Base-by-base conservation (phyloP, 2,797 vertebrate genomes). In the Podargus strigoides region DNA sequence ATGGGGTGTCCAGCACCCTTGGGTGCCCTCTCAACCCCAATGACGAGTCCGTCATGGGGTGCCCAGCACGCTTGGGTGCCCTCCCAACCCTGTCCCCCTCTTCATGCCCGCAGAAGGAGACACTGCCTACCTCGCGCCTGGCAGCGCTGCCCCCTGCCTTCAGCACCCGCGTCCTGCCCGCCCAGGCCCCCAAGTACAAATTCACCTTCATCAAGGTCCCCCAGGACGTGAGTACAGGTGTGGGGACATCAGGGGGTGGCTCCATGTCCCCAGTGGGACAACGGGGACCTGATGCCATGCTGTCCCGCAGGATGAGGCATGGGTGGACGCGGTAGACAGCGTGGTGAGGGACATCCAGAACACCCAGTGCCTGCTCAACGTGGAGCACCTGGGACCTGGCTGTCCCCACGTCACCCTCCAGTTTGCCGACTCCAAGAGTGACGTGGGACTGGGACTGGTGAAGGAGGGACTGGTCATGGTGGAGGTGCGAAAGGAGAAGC, bases 401-500 rank as follows among this genome's bases (percentile, higher is more conserved):
- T 99, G 99, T 83, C 98, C 98, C 20, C 98, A 98, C 2, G 99
- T 99, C 97, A 99, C 99, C 19, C 98, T 99, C 97, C 99, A 99
- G 98, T 99, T 99, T 2, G 93, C 98, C 0, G 99, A 99, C 97
- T 99, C 99, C 94, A 99, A 99, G 98, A 98, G 98, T 0, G 99
- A 99, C 11, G 99, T 99, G 86, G 99, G 99, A 16, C 98, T 99
- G n/a, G 98, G 98, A 62, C 95, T 99, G 97, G 99, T 99, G 85
- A 99, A 99, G 96, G 99, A 99, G 91, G 99, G 99, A 13, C 95
- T 99, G 94, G 99, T 99, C 90, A 99, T 99, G 99, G 99, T 99
- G 97, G 99, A 99, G 26, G 97, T 98, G 37, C 98, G 99, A 96
- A 99, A 99, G 96, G 99, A 99, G 96, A 99, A 99, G 80, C 97